Conservation (phyloP, 2,888 invertebrate species). For the Nasonovia ribisnigri region DNA sequence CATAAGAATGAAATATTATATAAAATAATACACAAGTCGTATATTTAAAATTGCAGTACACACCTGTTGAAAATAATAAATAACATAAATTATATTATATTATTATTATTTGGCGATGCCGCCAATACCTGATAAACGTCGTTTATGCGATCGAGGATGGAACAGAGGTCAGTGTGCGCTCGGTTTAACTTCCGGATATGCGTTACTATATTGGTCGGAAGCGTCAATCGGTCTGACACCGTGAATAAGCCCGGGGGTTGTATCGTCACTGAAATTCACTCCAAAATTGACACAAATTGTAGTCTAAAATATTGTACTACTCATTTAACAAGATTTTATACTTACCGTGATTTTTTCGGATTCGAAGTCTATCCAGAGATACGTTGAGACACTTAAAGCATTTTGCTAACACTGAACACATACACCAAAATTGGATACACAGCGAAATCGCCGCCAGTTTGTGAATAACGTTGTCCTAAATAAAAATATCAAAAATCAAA, state of each 20-base stretch:
- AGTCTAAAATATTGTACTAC: not conserved
- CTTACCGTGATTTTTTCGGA: slow-evolving; percentile 43
- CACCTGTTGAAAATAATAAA: too few species aligned
- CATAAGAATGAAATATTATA: not conserved
- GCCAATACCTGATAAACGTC: slow-evolving; percentile 58
- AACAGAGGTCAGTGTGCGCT: slow-evolving; percentile 63
- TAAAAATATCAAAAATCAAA: not conserved
- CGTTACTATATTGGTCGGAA: slow-evolving; percentile 31
- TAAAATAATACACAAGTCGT: not conserved
- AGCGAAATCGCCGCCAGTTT: slow-evolving; percentile 65
- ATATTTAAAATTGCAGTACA: not conserved
- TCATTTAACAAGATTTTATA: not conserved
- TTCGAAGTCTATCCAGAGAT: slow-evolving; percentile 11
- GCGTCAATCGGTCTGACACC: slow-evolving; percentile 36
- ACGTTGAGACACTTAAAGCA: slow-evolving; percentile 63
- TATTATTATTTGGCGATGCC: not conserved
- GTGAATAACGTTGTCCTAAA: slow-evolving; percentile 64
- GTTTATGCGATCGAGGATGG: slow-evolving; percentile 60
- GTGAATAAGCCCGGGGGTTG: slow-evolving; percentile 34
- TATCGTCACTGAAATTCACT: not conserved
- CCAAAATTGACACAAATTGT: not conserved
- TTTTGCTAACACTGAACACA: slow-evolving; percentile 63
- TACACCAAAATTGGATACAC: slow-evolving; percentile 65
- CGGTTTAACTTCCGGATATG: slow-evolving; percentile 28
- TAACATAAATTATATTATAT: not conserved